Evolutionary conservation across 2,888 invertebrate genomes (phyloP).

Genomic region (Anaspis maculata): DNA sequence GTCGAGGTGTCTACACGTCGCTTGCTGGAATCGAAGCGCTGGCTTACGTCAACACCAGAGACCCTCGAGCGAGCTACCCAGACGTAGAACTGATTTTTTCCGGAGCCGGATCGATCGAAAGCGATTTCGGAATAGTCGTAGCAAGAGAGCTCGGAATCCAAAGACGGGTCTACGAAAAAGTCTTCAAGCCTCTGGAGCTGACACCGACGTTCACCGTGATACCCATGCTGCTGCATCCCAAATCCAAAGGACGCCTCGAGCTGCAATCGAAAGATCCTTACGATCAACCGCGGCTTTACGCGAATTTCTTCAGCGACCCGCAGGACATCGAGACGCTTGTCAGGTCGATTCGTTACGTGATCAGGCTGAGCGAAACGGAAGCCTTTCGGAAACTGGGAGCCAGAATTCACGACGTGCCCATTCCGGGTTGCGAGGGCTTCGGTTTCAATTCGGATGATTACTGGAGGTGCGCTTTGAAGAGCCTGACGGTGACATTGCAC

Average conservation of each 20-base stretch:
- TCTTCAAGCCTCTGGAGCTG: conserved; percentile 40
- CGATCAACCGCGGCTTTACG: conserved; percentile 51
- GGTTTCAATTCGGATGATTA: conserved; percentile 52
- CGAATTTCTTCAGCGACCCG: conserved; percentile 48
- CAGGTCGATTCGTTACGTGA: conserved; percentile 45
- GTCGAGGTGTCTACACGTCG: conserved; percentile 47
- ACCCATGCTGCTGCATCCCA: conserved; percentile 51
- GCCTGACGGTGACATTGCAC: conserved; percentile 50
- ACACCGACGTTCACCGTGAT: conserved; percentile 43
- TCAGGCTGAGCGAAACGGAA: conserved; percentile 41
- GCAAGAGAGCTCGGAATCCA: conserved; percentile 13
- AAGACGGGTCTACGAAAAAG: conserved; percentile 23
- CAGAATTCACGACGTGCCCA: conserved; percentile 45
- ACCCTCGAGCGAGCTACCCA: conserved; percentile 47
- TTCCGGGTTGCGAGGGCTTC: conserved; percentile 47
- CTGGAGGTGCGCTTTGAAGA: conserved; percentile 57
- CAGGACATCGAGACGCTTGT: conserved; percentile 43
- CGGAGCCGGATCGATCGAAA: conserved; percentile 50
- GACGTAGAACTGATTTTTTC: conserved; percentile 57
- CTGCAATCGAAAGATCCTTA: conserved; percentile 47
- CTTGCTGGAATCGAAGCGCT: conserved; percentile 51
- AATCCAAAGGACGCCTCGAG: conserved; percentile 45
- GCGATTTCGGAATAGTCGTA: conserved; percentile 43
- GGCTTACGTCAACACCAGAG: conserved; percentile 47
- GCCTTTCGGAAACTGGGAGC: conserved; percentile 51